Conservation (phyloP, 2,113 vertebrate species). For the Oreochromis tanganicae region DNA sequence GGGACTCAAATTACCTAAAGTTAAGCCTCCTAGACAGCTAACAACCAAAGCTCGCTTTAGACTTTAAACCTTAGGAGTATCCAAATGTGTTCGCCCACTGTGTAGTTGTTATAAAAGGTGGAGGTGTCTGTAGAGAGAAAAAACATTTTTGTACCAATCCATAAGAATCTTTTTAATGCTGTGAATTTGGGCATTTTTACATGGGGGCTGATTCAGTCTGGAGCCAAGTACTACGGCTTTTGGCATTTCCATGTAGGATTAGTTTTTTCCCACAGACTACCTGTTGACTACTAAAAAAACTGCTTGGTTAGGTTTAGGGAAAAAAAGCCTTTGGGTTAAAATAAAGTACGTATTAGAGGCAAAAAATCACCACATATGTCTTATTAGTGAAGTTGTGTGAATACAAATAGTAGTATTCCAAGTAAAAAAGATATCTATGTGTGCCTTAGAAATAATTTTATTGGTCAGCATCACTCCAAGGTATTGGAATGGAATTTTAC, state of each 20-base stretch:
- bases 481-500: neutral
- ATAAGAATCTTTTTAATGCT: neutral
- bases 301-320: neutral
- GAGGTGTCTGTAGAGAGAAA: neutral
- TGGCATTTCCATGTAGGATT: neutral
- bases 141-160: neutral
- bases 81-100: neutral
- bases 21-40: neutral
- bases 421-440: neutral
- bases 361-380: neutral
- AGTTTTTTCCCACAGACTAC: neutral
- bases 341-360: neutral
- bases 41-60: neutral
- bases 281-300: neutral
- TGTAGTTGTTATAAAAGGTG: neutral
- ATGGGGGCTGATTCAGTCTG: neutral
- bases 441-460: rapidly evolving
- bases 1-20: neutral
- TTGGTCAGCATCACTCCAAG: neutral
- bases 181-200: neutral
- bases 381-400: neutral
- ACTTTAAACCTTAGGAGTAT: neutral
- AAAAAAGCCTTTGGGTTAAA: neutral
- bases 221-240: neutral
- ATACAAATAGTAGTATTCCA: neutral